A percentile compares a stretch with the other conserved stretches of the same genome.
Conservation (phyloP, 1,140 invertebrate species). For the Hyles vespertilio region DNA sequence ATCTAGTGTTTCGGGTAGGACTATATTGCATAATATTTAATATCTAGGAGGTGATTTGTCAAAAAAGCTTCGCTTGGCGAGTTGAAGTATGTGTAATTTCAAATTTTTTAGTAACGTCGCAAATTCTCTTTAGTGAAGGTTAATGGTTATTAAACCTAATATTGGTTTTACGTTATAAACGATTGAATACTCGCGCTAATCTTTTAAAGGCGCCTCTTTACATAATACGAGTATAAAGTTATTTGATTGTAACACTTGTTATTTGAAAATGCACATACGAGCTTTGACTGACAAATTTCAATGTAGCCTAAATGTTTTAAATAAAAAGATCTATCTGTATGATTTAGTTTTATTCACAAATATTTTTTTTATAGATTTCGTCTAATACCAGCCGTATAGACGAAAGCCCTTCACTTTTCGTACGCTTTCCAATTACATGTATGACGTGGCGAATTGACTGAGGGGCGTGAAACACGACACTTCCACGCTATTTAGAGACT, state of each 20-base stretch:
- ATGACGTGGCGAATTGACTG: neutral
- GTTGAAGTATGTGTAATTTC: too few species aligned
- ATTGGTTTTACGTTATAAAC: too few species aligned
- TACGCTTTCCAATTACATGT: neutral
- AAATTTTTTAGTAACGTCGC: too few species aligned
- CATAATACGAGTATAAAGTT: too few species aligned
- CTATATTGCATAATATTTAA: neutral
- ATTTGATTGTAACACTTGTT: neutral
- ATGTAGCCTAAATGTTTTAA: conserved; percentile 4
- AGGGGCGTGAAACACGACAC: neutral
- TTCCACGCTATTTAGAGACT: neutral
- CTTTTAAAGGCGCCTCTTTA: too few species aligned
- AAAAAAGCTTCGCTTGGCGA: too few species aligned
- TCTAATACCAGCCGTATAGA: neutral
- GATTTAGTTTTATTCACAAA: neutral
- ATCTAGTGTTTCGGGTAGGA: too few species aligned
- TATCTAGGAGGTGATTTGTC: conserved; percentile 7
- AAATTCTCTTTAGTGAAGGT: too few species aligned
- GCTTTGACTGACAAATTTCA: conserved; percentile 6
- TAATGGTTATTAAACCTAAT: too few species aligned
- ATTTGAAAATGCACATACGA: neutral
- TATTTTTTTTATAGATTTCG: too few species aligned
- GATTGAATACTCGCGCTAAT: too few species aligned
- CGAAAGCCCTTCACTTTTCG: neutral
- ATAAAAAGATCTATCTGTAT: conserved; percentile 8